Percentiles rank a stretch among this genome's conserved stretches.
These are phyloP conservation scores for Caenorhabditis sinica DNA, from an alignment of 2,888 invertebrate species.

Conservation along the genomic window DNA sequence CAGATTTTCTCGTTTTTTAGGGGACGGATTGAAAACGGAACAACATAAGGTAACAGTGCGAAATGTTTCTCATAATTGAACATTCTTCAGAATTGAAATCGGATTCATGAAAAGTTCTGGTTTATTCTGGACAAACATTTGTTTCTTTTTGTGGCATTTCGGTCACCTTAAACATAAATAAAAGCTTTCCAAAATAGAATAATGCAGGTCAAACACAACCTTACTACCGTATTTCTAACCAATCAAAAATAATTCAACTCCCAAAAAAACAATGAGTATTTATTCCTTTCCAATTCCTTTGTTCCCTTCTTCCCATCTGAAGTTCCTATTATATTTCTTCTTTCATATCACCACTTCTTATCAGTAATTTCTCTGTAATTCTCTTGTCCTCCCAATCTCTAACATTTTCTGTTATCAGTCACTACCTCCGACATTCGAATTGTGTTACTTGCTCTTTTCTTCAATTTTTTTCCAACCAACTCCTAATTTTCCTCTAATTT, in stretches of 20 bases:
- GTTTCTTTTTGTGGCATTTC: conserved; percentile 11
- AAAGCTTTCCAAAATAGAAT: not conserved
- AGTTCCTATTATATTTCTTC: conserved; percentile 15
- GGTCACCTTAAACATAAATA: not conserved
- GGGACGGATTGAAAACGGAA: conserved; percentile 10
- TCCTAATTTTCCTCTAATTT: not conserved
- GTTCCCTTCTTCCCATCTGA: not conserved
- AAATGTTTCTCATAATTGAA: conserved; percentile 11
- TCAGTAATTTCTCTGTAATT: conserved; percentile 18
- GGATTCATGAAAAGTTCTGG: conserved; percentile 21
- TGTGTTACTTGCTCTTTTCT: conserved; percentile 27
- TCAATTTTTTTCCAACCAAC: conserved; percentile 21
- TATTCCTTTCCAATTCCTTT: not conserved
- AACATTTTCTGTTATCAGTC: conserved; percentile 18
- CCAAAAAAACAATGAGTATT: not conserved
- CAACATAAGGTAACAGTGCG: conserved; percentile 10
- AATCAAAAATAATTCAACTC: too few relatives aligned
- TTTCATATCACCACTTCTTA: conserved; percentile 18
- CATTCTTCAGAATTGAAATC: too few relatives aligned
- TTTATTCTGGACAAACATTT: conserved; percentile 31
- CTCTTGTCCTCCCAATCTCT: conserved; percentile 3
- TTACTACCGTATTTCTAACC: not conserved
- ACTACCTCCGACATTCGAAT: conserved; percentile 10
- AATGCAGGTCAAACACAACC: not conserved
- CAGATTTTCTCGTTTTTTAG: not conserved